Base-by-base conservation (phyloP, 2,113 vertebrate genomes). In the Psittacus erithacus region DNA sequence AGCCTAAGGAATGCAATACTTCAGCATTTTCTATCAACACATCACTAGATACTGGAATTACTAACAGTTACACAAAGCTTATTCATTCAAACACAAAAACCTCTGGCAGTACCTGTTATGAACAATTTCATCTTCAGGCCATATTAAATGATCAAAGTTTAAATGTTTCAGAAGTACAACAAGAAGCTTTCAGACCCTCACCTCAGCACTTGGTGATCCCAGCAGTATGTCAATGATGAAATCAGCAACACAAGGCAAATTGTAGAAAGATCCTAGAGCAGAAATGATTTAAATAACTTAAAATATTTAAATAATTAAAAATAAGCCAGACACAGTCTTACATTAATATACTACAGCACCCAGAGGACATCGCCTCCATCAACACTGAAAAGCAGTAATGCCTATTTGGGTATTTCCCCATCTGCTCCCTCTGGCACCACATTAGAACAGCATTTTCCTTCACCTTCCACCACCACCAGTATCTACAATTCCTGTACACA, bases 151-250 rank as follows among this genome's bases (percentile, higher is more conserved):
- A 83, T 44, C 29, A 31, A 63, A 80, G 6, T 1, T 28, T 10
- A 63, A 6, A 46, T 9, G 44, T 52, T 90, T 49, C 39, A 44
- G 44, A 74, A 64, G 20, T 7, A 7, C 4, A 76, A 15, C 2
- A 13, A 53, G 7, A 71, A 47, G 13, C 17, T 91, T 57, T 64
- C 60, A 86, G 46, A 69, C 3, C 3, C 97, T 98, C 97, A 99
- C 99, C 98, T 99, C 99, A 96, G 98, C 98, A 95, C 99, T 99
- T 84, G 99, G 98, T 63, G 99, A 99, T 78, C 99, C 99, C 33
- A 99, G 99, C 64, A 99, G 98, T 92, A 99, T 98, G 96, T 99
- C 99, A 39, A 99, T 99, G 96, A 99, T 99, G 95, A 99, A 99
- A 96, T 99, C 99, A 63, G 98, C 99, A 96, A 99, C 99, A 60